A percentile compares a stretch with the other conserved stretches of the same genome.
phyloP scores from a whole-genome alignment of 2,888 invertebrate genomes.

The Stenotaenia linearis region DNA sequence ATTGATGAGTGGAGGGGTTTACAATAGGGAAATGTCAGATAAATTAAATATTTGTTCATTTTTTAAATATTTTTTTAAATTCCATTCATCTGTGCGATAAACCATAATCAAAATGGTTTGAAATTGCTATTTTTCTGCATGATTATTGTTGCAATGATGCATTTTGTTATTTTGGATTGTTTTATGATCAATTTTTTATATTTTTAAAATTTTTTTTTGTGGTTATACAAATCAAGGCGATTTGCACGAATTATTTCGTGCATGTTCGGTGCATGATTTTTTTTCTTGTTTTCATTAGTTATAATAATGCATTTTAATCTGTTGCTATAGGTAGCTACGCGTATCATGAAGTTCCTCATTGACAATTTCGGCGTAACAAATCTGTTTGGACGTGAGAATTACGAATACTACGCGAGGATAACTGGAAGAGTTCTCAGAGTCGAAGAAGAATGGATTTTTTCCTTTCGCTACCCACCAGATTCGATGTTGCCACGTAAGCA shows the following conservation, averaged over 20 bases:
- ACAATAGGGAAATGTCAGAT: neutral
- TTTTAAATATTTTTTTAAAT: too few species aligned
- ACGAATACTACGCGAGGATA: constrained; percentile 91
- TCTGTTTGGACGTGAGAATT: constrained; percentile 88
- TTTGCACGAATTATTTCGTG: neutral
- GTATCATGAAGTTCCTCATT: constrained; percentile 93
- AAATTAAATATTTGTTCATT: too few species aligned
- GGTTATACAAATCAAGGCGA: neutral
- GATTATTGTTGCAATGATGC: neutral
- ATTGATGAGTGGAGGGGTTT: neutral
- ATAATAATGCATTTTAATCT: neutral
- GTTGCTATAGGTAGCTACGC: constrained; percentile 71
- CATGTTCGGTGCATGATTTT: neutral
- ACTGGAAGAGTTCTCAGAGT: constrained; percentile 87
- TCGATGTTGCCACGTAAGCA: constrained; percentile 54
- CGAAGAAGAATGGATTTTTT: constrained; percentile 92
- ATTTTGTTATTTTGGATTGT: neutral
- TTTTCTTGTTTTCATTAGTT: neutral
- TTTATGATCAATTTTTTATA: too few species aligned
- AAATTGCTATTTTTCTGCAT: too few species aligned
- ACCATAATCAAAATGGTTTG: too few species aligned
- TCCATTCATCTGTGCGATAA: too few species aligned
- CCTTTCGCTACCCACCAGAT: constrained; percentile 81
- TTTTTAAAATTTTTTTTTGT: neutral
- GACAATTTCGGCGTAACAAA: constrained; percentile 95